A percentile compares a stretch with the other conserved stretches of the same genome.
Evolutionary conservation across 2,797 vertebrate genomes (phyloP).

Genomic region (Apodemus agrarius): DNA sequence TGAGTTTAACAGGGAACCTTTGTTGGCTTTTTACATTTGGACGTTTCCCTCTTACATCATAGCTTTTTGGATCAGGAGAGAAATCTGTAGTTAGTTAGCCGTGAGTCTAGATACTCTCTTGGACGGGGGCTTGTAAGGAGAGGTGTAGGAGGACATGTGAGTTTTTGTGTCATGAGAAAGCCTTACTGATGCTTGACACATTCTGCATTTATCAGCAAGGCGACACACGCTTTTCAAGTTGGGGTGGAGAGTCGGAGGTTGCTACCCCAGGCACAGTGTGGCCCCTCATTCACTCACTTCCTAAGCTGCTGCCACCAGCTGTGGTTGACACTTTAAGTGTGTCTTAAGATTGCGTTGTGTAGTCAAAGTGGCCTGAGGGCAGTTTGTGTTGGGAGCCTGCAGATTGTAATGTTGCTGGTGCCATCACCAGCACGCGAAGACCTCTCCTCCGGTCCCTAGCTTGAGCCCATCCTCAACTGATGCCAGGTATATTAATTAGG

Average conservation of each 20-base stretch:
- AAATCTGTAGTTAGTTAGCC: not conserved
- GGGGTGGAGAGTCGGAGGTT: not conserved
- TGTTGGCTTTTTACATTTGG: not conserved
- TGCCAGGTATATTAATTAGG: not conserved
- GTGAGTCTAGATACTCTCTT: not conserved
- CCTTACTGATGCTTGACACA: not conserved
- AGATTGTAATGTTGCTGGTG: accelerated
- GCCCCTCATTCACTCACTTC: not conserved
- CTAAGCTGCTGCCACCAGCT: not conserved
- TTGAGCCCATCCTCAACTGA: not conserved
- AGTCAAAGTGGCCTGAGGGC: not conserved
- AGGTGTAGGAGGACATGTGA: not conserved
- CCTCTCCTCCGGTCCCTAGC: not conserved
- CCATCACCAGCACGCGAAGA: not conserved
- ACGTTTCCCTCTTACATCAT: not conserved
- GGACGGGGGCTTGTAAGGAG: not conserved
- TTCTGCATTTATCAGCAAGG: not conserved
- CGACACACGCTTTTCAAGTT: not conserved
- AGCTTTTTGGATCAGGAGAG: not conserved
- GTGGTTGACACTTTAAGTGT: not conserved
- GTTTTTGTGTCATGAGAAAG: not conserved
- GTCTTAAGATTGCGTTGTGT: not conserved
- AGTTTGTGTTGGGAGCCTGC: not conserved
- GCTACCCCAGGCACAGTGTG: not conserved
- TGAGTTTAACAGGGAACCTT: not conserved